These are phyloP conservation scores for Lepidurus arcticus DNA, from an alignment of 1,140 invertebrate genomes.

Conservation along the genomic window DNA sequence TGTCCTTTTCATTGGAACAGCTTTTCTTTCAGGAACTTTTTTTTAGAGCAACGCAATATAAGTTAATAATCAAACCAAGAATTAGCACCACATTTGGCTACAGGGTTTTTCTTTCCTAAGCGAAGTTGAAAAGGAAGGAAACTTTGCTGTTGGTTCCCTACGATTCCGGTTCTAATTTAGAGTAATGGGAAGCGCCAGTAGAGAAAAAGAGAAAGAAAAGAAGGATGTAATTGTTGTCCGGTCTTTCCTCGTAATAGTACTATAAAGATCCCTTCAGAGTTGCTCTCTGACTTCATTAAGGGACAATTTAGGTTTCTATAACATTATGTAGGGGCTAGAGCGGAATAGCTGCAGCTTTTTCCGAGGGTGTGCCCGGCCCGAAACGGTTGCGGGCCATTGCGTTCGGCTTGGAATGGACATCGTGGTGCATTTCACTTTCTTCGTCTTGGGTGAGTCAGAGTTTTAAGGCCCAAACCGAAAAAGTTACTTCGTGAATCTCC, in stretches of 20 bases:
- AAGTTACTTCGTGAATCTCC: neutral
- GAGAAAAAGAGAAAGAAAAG: neutral
- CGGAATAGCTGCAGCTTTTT: slow-evolving; percentile 5
- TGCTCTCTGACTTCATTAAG: slow-evolving; percentile 13
- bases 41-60: neutral
- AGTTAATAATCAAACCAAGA: no score
- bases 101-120: neutral
- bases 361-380: neutral
- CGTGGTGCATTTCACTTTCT: slow-evolving; percentile 10
- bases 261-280: neutral
- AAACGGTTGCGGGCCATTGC: slow-evolving; percentile 17
- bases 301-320: slow-evolving; percentile 19
- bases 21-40: neutral
- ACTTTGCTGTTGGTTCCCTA: neutral
- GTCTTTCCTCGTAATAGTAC: neutral
- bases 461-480: neutral
- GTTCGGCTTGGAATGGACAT: slow-evolving; percentile 18
- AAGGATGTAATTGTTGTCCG: slow-evolving; percentile 10
- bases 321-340: neutral
- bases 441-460: neutral
- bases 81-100: neutral
- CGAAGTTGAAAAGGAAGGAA: neutral
- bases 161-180: slow-evolving; percentile 9
- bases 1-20: slow-evolving; percentile 4
- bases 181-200: neutral